Evolutionary conservation across 2,888 invertebrate species (phyloP), one percentile per base, ranked within the genome.

Genomic region (Tipula confusa): DNA sequence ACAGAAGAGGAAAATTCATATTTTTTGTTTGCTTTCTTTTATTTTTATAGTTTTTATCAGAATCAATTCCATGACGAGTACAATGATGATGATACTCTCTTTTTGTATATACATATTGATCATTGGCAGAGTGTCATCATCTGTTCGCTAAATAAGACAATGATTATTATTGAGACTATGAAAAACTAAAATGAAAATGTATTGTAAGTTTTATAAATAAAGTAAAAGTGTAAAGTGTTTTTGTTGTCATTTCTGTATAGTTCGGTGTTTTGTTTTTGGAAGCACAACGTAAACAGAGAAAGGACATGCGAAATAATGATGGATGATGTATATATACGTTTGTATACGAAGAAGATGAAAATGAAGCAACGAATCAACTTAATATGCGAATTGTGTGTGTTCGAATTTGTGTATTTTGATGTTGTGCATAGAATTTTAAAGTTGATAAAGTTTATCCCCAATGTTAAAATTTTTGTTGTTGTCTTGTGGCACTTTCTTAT

Each of bases 381-480:
- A 82, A 36, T 82, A 82, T 82, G 82, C 82, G 82, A 36, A 82
- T 82, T 33, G 82, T 82, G 82, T 82, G 82, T 82, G 36, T 36
- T 82, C 18, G 29, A 80, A 31, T 80, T 80, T 80, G 80, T 80
- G 80, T 80, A 80, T 80, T 29, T 80, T 80, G 80, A 29, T 80
- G 80, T 80, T 80, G 29, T 31, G 80, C 29, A 80, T 80, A 80
- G 80, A 80, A 80, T 80, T 80, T 80, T 15, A 29, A 80, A 80
- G 11, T 24, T 24, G 24, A 64, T 24, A 29, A 80, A 80, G 80
- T 13, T 29, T 80, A 29, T 80, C 80, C 80, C 80, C 80, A 80
- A 64, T 29, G 31, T 80, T 29, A n/a, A n/a, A n/a, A n/a, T 80
- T 29, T 80, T n/a, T 80, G 80, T 11, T 48, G 2, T 11, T 79